Conservation (phyloP, 2,113 vertebrate species). For the Thomomys bottae region DNA sequence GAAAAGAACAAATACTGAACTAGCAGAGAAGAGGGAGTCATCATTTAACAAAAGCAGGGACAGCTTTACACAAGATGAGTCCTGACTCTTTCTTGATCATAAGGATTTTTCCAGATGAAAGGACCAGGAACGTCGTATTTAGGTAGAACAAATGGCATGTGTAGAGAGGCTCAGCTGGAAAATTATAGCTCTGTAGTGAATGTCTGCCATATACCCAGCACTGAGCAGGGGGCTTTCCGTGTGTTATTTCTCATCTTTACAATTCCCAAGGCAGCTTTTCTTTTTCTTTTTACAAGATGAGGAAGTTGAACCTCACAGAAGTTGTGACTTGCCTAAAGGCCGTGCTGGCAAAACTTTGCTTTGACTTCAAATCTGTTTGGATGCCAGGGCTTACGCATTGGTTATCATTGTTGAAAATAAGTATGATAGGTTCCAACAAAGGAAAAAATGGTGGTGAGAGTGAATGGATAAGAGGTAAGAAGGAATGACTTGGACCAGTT, state of each 20-base stretch:
- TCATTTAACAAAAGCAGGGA: neutral
- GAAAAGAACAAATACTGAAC: neutral
- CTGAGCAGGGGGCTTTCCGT: neutral
- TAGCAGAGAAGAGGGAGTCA: neutral
- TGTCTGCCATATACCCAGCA: neutral
- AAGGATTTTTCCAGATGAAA: neutral
- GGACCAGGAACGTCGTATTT: neutral
- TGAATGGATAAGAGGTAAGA: neutral
- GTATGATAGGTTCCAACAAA: constrained; percentile 13
- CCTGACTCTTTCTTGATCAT: neutral
- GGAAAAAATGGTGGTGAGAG: neutral
- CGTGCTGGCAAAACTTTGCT: constrained; percentile 18
- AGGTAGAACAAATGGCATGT: neutral
- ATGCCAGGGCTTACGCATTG: neutral
- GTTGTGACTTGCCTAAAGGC: constrained; percentile 51
- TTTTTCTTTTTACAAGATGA: constrained; percentile 53
- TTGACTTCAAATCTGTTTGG: constrained; percentile 1
- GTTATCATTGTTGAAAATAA: constrained; percentile 49
- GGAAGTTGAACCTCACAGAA: constrained; percentile 57
- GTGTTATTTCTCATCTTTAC: constrained; percentile 13
- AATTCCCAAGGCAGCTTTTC: constrained; percentile 20
- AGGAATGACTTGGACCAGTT: neutral
- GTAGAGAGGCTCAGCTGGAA: neutral
- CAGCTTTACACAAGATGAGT: neutral
- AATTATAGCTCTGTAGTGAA: neutral